Conservation (phyloP, 1,140 invertebrate genomes). For the Pseudomyrmex dendroicus region DNA sequence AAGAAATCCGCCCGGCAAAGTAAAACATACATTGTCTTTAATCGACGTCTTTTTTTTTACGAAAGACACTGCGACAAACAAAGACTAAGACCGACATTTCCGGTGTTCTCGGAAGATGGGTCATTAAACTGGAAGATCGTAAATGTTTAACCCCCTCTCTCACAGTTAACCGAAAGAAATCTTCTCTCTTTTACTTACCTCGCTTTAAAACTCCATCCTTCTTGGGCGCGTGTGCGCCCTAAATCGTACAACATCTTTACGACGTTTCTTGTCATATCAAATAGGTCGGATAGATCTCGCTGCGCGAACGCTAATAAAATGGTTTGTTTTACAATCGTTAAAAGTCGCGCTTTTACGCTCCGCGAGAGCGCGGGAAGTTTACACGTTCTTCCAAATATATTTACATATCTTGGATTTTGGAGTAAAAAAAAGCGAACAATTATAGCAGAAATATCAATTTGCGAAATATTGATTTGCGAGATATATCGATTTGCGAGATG, state of each 20-base stretch:
- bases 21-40: slow-evolving; percentile 20
- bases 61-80: neutral
- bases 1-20: neutral
- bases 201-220: neutral
- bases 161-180: slow-evolving; percentile 39
- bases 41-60: slow-evolving; percentile 37
- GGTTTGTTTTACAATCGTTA: slow-evolving; percentile 44
- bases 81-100: neutral
- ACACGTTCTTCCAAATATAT: neutral
- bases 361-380: slow-evolving; percentile 32
- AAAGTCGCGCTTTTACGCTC: slow-evolving; percentile 32
- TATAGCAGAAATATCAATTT: too few relatives aligned
- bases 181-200: slow-evolving; percentile 3
- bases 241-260: slow-evolving; percentile 49
- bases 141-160: slow-evolving; percentile 65
- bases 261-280: slow-evolving; percentile 35
- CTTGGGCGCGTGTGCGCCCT: neutral
- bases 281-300: slow-evolving; percentile 13
- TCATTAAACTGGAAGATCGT: slow-evolving; percentile 65
- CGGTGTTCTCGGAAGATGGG: slow-evolving; percentile 60
- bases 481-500: too few relatives aligned
- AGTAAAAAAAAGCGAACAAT: too few relatives aligned
- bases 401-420: too few relatives aligned
- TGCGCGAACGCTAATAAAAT: slow-evolving; percentile 48
- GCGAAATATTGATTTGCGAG: too few relatives aligned